These are phyloP conservation scores for Cebus imitator DNA, from an alignment of 2,113 vertebrate species.

Conservation along the genomic window DNA sequence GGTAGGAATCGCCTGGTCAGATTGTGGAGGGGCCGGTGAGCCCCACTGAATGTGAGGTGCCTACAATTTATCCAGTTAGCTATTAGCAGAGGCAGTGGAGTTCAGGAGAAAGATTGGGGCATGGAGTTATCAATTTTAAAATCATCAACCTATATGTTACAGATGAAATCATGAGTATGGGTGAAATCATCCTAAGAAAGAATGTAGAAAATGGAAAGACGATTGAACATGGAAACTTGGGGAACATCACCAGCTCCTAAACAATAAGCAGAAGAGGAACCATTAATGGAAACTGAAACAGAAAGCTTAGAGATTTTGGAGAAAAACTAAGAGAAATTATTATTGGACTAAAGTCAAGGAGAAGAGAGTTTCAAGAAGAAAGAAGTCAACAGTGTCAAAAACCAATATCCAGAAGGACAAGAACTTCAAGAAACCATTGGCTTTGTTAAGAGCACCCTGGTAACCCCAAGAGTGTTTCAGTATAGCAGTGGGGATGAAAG, in stretches of 20 bases:
- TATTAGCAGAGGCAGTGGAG: neutral
- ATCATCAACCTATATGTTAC: neutral
- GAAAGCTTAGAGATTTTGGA: neutral
- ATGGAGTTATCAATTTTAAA: neutral
- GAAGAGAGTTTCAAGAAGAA: neutral
- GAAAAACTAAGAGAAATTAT: neutral
- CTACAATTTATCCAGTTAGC: neutral
- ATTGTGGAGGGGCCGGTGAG: neutral
- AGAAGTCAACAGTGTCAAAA: neutral
- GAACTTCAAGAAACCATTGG: neutral
- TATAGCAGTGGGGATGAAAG: neutral
- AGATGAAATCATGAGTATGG: neutral
- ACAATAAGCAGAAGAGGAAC: neutral
- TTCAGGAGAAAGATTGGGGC: neutral
- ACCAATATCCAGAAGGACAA: neutral
- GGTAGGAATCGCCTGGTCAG: neutral
- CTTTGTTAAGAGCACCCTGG: neutral
- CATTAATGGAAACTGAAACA: neutral
- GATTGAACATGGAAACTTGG: neutral
- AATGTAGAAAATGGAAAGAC: neutral
- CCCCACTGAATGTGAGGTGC: neutral
- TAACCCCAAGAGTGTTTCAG: neutral
- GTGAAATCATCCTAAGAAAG: neutral
- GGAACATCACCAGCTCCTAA: neutral
- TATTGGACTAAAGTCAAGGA: neutral